Conservation (phyloP, 1,140 invertebrate genomes). For the Drosophila miranda region DNA sequence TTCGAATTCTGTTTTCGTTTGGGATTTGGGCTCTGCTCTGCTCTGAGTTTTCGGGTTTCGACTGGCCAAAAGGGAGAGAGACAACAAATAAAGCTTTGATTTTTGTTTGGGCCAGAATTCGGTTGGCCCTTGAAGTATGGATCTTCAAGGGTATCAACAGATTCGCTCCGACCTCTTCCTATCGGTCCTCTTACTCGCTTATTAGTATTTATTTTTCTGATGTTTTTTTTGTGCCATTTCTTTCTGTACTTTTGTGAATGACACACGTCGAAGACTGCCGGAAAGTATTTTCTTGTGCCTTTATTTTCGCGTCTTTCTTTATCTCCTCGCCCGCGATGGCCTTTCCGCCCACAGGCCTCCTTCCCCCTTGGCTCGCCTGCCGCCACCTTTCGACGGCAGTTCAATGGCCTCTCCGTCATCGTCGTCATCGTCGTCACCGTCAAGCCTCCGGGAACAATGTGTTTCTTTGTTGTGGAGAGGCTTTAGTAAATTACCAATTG, state of each 20-base stretch:
- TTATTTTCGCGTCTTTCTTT: constrained; percentile 41
- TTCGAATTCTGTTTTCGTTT: constrained; percentile 19
- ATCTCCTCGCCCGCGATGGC: constrained; percentile 22
- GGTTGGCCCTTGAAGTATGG: background rate
- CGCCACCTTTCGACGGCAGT: constrained; percentile 10
- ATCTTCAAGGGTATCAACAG: too few species aligned
- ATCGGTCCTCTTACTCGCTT: too few species aligned
- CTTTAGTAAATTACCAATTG: constrained; percentile 48
- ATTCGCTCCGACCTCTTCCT: too few species aligned
- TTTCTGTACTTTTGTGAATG: constrained; percentile 47
- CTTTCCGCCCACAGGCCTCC: constrained; percentile 5
- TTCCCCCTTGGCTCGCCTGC: background rate
- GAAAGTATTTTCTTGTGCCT: constrained; percentile 56
- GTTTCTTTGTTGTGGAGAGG: constrained; percentile 35
- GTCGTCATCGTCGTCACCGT: too few species aligned
- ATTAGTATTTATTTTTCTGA: constrained; percentile 6
- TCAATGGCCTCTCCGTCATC: constrained; percentile 22
- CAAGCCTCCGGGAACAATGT: constrained; percentile 32
- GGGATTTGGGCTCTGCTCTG: too few species aligned
- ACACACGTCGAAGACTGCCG: constrained; percentile 60
- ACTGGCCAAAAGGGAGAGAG: constrained; percentile 17
- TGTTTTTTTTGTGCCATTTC: constrained; percentile 31
- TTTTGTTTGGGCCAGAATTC: constrained; percentile 18
- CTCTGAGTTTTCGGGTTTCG: constrained; percentile 23
- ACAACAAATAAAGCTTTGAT: constrained; percentile 27